These are phyloP conservation scores for Luperina nickerlii DNA, from an alignment of 2,888 invertebrate species.

Conservation along the genomic window DNA sequence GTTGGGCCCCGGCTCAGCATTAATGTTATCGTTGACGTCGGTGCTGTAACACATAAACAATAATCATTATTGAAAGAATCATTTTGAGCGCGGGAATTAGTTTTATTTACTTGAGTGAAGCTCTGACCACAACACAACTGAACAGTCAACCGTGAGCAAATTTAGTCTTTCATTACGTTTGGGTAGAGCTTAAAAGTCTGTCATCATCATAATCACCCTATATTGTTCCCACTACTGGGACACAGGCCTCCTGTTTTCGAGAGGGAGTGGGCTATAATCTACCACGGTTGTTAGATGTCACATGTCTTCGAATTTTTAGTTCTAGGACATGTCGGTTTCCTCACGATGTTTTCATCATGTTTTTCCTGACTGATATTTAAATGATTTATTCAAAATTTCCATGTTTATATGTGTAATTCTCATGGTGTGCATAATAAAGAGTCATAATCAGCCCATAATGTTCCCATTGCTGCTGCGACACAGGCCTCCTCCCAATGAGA, in stretches of 20 bases:
- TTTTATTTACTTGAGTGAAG: neutral
- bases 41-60: slow-evolving; percentile 60
- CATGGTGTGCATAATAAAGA: neutral
- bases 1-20: slow-evolving; percentile 65
- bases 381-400: neutral
- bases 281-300: too few relatives aligned
- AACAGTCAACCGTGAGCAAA: neutral
- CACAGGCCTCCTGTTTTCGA: too few relatives aligned
- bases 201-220: too few relatives aligned
- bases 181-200: neutral
- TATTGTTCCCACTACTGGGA: too few relatives aligned
- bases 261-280: too few relatives aligned
- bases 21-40: slow-evolving; percentile 70
- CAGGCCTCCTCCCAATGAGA: neutral
- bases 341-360: too few relatives aligned
- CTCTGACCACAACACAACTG: neutral
- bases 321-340: too few relatives aligned
- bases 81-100: neutral
- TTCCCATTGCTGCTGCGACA: neutral
- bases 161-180: neutral
- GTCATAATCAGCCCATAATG: neutral
- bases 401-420: neutral
- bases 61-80: neutral
- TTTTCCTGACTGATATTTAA: too few relatives aligned
- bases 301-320: too few relatives aligned